Conservation (phyloP, 2,888 invertebrate genomes). For the Microctonus hyperodae region DNA sequence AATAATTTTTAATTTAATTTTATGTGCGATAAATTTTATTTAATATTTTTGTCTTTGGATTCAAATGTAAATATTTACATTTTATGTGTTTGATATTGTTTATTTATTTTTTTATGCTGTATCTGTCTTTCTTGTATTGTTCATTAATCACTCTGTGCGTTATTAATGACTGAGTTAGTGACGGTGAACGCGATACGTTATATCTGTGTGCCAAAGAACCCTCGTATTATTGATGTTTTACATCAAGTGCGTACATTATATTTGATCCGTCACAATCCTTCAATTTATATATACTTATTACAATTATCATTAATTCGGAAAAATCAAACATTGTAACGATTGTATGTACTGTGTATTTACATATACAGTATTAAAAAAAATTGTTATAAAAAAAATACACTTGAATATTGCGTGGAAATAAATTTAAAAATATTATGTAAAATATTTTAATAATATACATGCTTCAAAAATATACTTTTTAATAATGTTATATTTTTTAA, state of each 20-base stretch:
- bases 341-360: too few relatives aligned
- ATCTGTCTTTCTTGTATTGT: conserved; percentile 47
- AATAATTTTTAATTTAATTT: conserved; percentile 10
- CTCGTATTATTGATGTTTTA: neutral
- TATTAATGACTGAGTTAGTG: conserved; percentile 63
- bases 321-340: too few relatives aligned
- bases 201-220: conserved; percentile 13
- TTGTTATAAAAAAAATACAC: too few relatives aligned
- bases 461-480: too few relatives aligned
- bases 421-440: too few relatives aligned
- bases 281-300: neutral
- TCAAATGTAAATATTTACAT: neutral
- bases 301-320: neutral
- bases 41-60: neutral
- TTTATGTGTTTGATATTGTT: neutral
- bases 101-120: conserved; percentile 26
- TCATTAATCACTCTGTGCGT: conserved; percentile 61
- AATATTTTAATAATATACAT: too few relatives aligned
- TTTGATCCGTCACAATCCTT: neutral
- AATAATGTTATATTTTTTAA: too few relatives aligned
- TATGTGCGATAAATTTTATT: too few relatives aligned
- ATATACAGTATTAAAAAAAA: too few relatives aligned
- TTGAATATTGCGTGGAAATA: too few relatives aligned
- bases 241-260: neutral
- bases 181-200: conserved; percentile 46